Evolutionary conservation across 2,888 invertebrate species (phyloP).

Genomic region (Sesia bembeciformis): DNA sequence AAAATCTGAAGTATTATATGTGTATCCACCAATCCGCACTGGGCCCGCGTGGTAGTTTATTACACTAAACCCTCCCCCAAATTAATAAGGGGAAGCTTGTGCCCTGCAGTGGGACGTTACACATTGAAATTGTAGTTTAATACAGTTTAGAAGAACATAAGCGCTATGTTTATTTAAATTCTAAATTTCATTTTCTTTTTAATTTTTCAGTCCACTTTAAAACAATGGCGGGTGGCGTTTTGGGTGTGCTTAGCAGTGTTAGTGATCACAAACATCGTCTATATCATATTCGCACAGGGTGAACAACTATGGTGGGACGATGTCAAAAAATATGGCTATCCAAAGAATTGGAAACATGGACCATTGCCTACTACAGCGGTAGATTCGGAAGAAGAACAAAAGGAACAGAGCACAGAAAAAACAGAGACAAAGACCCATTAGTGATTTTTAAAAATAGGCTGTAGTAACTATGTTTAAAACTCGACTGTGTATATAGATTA

Average conservation of each 20-base stretch:
- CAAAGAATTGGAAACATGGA: slow-evolving; percentile 51
- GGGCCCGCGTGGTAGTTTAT: too few species aligned
- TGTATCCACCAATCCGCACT: too few species aligned
- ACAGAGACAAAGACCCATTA: background rate
- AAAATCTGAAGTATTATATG: too few species aligned
- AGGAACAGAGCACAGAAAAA: background rate
- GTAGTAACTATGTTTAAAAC: background rate
- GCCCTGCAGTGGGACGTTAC: too few species aligned
- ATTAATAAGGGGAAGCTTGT: too few species aligned
- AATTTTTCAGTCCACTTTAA: slow-evolving; percentile 68
- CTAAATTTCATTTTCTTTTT: too few species aligned
- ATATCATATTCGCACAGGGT: slow-evolving; percentile 81
- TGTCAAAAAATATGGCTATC: slow-evolving; percentile 62
- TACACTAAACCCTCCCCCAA: too few species aligned
- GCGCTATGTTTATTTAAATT: too few species aligned
- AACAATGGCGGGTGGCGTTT: slow-evolving; percentile 85
- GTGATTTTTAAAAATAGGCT: too few species aligned
- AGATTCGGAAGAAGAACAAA: slow-evolving; percentile 22
- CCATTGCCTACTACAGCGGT: slow-evolving; percentile 31
- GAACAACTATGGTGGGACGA: slow-evolving; percentile 86
- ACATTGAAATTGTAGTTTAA: too few species aligned
- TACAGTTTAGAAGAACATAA: too few species aligned
- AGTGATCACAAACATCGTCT: slow-evolving; percentile 78
- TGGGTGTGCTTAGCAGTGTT: slow-evolving; percentile 85
- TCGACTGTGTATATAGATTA: background rate